Percentiles rank a stretch among this genome's conserved stretches.
Conservation (phyloP, 2,797 vertebrate genomes). For the Enteromius fasciolatus region DNA sequence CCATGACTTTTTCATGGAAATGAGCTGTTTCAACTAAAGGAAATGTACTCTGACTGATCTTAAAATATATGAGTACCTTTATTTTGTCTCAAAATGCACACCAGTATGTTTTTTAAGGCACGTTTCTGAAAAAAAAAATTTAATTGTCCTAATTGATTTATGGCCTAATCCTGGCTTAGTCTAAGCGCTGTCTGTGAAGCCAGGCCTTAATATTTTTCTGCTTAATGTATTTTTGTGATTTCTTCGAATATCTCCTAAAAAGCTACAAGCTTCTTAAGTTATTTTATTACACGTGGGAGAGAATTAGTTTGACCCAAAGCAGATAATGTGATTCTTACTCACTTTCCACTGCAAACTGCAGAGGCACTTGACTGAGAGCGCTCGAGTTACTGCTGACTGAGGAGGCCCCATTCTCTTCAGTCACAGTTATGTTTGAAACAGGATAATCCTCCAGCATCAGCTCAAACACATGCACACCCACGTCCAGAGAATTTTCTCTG, state of each 20-base stretch:
- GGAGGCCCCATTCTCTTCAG: slow-evolving; percentile 17
- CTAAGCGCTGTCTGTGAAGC: too few species aligned
- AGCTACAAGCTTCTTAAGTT: too few species aligned
- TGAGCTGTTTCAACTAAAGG: too few species aligned
- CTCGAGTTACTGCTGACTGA: background rate
- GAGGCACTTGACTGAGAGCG: slow-evolving; percentile 66
- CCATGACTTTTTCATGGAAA: background rate
- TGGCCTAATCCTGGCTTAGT: too few species aligned
- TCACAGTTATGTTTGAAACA: slow-evolving; percentile 40
- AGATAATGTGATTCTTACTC: background rate
- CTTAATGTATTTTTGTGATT: background rate
- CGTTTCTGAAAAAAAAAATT: too few species aligned
- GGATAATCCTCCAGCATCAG: slow-evolving; percentile 56
- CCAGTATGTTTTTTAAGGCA: too few species aligned
- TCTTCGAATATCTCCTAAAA: too few species aligned
- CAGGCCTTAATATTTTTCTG: background rate
- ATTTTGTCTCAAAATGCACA: too few species aligned
- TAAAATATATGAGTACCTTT: too few species aligned
- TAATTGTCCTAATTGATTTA: too few species aligned
- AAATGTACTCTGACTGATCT: too few species aligned
- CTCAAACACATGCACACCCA: slow-evolving; percentile 53
- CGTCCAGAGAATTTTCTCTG: background rate
- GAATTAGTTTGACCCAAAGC: background rate
- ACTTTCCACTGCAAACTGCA: slow-evolving; percentile 71
- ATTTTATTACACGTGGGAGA: background rate